phyloP scores from a whole-genome alignment of 2,797 vertebrate genomes.

The Momotus momota region DNA sequence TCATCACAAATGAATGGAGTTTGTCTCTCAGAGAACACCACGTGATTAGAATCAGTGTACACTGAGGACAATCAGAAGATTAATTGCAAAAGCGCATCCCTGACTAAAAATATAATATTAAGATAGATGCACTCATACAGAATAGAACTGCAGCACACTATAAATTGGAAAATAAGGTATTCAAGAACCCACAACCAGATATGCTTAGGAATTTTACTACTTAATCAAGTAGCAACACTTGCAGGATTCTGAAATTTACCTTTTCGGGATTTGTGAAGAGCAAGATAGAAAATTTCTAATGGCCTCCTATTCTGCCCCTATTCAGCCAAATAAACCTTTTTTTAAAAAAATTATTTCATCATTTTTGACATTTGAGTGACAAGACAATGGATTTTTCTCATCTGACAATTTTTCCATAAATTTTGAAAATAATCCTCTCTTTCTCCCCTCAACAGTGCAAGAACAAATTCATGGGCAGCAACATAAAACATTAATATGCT shows the following conservation, averaged over 20 bases:
- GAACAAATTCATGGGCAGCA: background rate
- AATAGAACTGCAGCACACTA: background rate
- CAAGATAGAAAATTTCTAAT: background rate
- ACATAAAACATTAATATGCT: background rate
- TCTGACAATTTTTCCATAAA: background rate
- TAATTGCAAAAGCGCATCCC: background rate
- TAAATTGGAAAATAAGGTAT: background rate
- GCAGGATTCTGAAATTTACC: background rate
- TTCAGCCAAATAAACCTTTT: background rate
- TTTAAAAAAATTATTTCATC: rapidly evolving
- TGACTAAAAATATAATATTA: background rate
- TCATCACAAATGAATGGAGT: background rate
- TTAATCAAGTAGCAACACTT: background rate
- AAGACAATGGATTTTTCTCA: background rate
- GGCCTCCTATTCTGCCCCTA: background rate
- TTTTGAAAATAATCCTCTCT: background rate
- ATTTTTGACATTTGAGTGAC: background rate
- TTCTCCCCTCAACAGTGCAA: background rate
- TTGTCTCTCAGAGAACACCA: background rate
- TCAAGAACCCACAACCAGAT: background rate
- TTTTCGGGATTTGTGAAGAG: background rate
- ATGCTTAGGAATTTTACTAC: background rate
- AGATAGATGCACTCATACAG: background rate
- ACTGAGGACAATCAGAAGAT: background rate
- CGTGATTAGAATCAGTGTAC: background rate